Percentiles rank a stretch among this genome's conserved stretches.
Evolutionary conservation across 2,888 invertebrate genomes (phyloP).

Genomic region (Agapostemon virescens): DNA sequence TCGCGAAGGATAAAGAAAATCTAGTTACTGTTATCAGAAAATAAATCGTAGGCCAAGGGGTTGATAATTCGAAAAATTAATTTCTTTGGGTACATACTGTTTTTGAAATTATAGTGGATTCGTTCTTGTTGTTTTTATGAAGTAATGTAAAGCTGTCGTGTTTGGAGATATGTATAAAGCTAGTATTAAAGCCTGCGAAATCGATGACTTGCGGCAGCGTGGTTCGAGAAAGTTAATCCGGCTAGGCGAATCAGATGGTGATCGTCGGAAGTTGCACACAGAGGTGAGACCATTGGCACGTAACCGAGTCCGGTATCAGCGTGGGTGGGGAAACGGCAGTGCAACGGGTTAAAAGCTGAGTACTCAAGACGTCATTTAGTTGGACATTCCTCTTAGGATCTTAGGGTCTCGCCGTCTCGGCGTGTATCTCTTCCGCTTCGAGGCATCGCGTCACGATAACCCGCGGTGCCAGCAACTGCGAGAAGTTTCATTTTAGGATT

Average conservation of each 20-base stretch:
- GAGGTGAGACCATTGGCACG: slow-evolving; percentile 1
- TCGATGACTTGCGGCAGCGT: background rate
- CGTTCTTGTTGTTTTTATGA: no score
- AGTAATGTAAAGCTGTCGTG: background rate
- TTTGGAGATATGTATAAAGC: background rate
- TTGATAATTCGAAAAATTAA: no score
- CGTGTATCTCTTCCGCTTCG: slow-evolving; percentile 75
- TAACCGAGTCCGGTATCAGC: background rate
- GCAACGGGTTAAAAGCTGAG: slow-evolving; percentile 49
- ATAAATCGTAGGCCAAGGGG: no score
- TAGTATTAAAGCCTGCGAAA: background rate
- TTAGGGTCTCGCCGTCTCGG: slow-evolving; percentile 56
- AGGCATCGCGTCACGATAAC: slow-evolving; percentile 71
- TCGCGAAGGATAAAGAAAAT: no score
- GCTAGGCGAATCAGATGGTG: background rate
- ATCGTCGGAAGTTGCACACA: background rate
- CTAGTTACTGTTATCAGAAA: no score
- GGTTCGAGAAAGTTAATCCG: slow-evolving; percentile 5
- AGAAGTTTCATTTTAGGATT: slow-evolving; percentile 75
- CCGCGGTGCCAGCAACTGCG: slow-evolving; percentile 67
- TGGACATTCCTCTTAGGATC: slow-evolving; percentile 67
- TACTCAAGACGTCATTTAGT: slow-evolving; percentile 65
- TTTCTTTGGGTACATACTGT: no score
- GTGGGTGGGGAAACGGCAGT: slow-evolving; percentile 3
- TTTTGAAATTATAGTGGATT: no score